Evolutionary conservation across 1,140 invertebrate genomes (phyloP), one percentile per base, ranked within the genome.

Genomic region (Latrodectus geometricus): DNA sequence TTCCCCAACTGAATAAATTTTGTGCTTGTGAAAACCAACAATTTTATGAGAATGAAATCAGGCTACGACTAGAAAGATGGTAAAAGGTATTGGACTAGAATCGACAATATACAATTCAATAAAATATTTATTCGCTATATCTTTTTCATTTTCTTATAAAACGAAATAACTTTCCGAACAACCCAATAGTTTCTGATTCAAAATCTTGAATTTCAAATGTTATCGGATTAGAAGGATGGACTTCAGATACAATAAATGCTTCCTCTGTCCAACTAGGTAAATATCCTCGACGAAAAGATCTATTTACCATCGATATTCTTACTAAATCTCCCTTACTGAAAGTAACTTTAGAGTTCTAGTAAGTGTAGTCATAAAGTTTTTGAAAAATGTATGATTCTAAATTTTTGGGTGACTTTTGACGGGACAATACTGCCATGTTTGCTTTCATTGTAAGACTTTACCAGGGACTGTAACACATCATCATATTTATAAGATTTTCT

Each of bases 401-500:
- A 50, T 80, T 48, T n/a, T 4, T 1, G 65, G 14, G 56, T 80
- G 23, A 69, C 7, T 21, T 68, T 69, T 50, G 65, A 20, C 0
- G 77, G 66, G 20, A 61, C 56, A 21, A 68, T 50, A 11, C 77
- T 80, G 17, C 48, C n/a, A 69, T 80, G 61, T 20, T 14, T 48
- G 0, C 3, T 69, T 0, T 80, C 23, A 35, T 80, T 80, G 8
- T 69, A 80, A 7, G 35, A 50, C 14, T 66, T 80, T 11, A 70
- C 61, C 11, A 68, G 8, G 8, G 23, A 48, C n/a, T 80, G 9
- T 5, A 80, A 21, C 9, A 80, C 48, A n/a, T 80, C 77, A 0
- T 50, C n/a, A 69, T 80, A 80, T 20, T 80, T 80, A 52, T 70
- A 80, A 69, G 77, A 80, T 52, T 52, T 69, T 69, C 65, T 80